Percentiles rank a stretch among this genome's conserved stretches.
Conservation (phyloP, 2,888 invertebrate species). For the Ceriagrion tenellum region DNA sequence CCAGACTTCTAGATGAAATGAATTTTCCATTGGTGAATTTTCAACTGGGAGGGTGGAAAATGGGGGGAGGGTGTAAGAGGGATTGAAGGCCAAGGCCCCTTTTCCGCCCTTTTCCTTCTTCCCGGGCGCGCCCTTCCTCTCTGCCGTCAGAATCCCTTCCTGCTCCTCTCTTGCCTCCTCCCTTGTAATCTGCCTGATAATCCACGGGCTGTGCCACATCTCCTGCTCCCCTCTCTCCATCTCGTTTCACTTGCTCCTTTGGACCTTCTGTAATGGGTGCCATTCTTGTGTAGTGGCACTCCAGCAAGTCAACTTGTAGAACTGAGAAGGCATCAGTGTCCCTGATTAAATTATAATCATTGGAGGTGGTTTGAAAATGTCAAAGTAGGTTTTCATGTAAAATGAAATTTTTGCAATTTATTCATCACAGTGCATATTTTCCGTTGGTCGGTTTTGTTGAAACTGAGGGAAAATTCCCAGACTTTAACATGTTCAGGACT, state of each 20-base stretch:
- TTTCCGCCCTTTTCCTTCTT: background rate
- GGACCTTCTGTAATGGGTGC: background rate
- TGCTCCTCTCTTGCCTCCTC: background rate
- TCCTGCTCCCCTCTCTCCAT: background rate
- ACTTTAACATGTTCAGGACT: too few relatives aligned
- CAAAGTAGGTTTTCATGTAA: too few relatives aligned
- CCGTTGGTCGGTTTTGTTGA: too few relatives aligned
- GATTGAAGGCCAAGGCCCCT: background rate
- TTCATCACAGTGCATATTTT: too few relatives aligned
- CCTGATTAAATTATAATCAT: too few relatives aligned
- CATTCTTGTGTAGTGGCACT: background rate
- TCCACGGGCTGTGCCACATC: background rate
- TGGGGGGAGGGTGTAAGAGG: background rate
- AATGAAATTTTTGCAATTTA: too few relatives aligned
- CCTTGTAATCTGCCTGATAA: background rate
- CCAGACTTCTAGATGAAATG: slow-evolving; percentile 35
- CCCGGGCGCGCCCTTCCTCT: background rate
- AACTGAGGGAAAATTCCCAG: too few relatives aligned
- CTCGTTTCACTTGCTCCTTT: background rate
- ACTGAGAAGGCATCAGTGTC: too few relatives aligned
- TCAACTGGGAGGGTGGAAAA: background rate
- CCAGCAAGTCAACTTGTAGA: too few relatives aligned
- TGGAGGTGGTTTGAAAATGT: too few relatives aligned
- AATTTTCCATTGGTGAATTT: slow-evolving; percentile 53
- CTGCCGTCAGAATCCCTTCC: background rate